Evolutionary conservation across 2,888 invertebrate genomes (phyloP).

Genomic region (Microdon myrmicae): DNA sequence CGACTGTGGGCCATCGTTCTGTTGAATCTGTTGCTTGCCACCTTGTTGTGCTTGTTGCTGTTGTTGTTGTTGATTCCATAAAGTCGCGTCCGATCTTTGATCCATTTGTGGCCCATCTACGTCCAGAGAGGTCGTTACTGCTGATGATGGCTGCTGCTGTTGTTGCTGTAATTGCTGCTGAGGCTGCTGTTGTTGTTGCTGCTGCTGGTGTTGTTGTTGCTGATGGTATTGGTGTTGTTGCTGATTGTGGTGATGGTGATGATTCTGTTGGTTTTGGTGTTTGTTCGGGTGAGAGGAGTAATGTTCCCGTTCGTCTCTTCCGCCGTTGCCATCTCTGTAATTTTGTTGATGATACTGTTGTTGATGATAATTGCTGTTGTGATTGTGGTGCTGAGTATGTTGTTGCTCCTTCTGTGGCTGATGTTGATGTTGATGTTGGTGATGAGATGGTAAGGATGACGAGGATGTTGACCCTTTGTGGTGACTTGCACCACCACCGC

Average conservation of each 20-base stretch:
- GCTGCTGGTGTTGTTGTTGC: conserved; percentile 24
- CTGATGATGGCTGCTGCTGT: conserved; percentile 27
- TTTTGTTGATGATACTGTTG: conserved; percentile 56
- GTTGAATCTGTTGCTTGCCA: conserved; percentile 58
- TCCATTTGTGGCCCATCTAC: conserved; percentile 56
- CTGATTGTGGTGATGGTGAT: conserved; percentile 6
- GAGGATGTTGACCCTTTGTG: conserved; percentile 60
- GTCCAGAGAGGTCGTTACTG: conserved; percentile 30
- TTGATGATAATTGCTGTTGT: conserved; percentile 54
- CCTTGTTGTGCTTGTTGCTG: too few species aligned
- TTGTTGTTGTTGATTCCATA: conserved; percentile 60
- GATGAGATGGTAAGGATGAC: conserved; percentile 53
- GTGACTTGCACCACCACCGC: conserved; percentile 68
- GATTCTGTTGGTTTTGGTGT: conserved; percentile 50
- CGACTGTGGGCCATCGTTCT: conserved; percentile 67
- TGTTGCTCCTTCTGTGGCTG: conserved; percentile 54
- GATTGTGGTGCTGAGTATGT: conserved; percentile 51
- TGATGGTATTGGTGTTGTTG: conserved; percentile 57
- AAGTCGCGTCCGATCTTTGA: conserved; percentile 64
- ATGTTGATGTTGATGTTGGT: conserved; percentile 56
- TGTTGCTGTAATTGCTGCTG: conserved; percentile 32
- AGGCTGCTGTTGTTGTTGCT: conserved; percentile 29
- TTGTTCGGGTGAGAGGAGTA: conserved; percentile 44
- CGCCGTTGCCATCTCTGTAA: conserved; percentile 66
- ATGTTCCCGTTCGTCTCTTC: conserved; percentile 51